Evolutionary conservation across 1,140 invertebrate species (phyloP), one percentile per base, ranked within the genome.

Genomic region (Trichonephila inaurata): DNA sequence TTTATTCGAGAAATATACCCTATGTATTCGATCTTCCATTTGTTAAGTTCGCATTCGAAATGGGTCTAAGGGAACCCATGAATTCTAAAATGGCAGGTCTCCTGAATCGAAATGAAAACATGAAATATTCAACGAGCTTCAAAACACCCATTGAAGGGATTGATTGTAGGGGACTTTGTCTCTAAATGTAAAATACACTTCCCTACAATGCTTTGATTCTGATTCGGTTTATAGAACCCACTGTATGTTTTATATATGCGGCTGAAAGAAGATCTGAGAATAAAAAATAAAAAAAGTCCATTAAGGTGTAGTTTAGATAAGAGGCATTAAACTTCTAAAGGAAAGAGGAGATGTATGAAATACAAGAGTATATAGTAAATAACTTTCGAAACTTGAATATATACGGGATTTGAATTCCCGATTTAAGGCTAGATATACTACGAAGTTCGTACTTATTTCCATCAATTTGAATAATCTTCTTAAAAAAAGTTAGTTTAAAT

Each of bases 71-170:
- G 72, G 33, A 77, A 18, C 14, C 28, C 33, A 77, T 77, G 72
- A 77, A 77, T 77, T 77, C 72, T 40, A 33, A 77, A 77, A 77
- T 77, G 24, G 72, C 72, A 28, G 28, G 72, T 77, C 28, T 77
- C 14, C 72, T 77, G 72, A 77, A 77, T 77, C 33, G 72, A 77
- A 77, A 77, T 77, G 72, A 77, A 77, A 77, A 33, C 72, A 77
- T 77, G 72, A 77, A 77, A 77, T 77, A 77, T 77, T 77, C 72
- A 77, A 77, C 72, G 28, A 6, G 18, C 33, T 77, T 33, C 72
- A 77, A 40, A 77, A 18, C 72, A 77, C 28, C 14, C 72, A 77
- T 40, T 12, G 24, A 24, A 77, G 18, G 28, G 33, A 18, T 28
- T 33, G 28, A 77, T 77, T 77, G 72, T 28, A 19, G 6, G 51